Evolutionary conservation across 2,113 vertebrate genomes (phyloP), one percentile per base, ranked within the genome.

Genomic region (Oreochromis tanganicae): DNA sequence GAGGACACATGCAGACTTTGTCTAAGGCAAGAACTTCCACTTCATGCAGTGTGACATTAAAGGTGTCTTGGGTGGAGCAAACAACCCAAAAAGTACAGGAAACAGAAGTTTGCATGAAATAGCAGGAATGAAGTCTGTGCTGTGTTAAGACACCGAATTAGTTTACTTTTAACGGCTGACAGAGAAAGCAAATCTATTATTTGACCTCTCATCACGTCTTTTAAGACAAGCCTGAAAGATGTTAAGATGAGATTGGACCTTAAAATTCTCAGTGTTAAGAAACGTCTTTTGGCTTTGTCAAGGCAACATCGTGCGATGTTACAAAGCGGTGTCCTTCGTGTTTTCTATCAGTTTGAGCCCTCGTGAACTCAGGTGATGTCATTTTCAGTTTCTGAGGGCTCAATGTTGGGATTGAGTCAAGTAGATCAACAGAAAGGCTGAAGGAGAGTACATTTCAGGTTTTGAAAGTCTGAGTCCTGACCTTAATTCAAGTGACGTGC

Each of bases 391-490:
- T 46, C 27, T 50, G 24, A 75, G 43, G 43, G 71, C 19, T 50
- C 43, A 19, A 11, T 17, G 17, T 29, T 7, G 5, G 38, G 71
- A 29, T 16, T 29, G 43, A 75, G 71, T 16, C 24, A 3, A 75
- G 24, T 29, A 73, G 68, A 46, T 73, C 38, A 10, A 46, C 41
- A 17, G 1, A 46, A 73, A 46, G 21, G 21, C 21, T 10, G 21
- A 46, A 73, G 1, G 21, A 43, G 66, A 71, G 36, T 0, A 24
- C 0, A 46, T 46, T 27, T 73, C 13, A 73, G 68, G 0, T 43
- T 32, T 71, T 24, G 7, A 24, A 43, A 71, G 38, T 71, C 12
- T 43, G 41, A 75, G 38, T 48, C 14, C 9, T 73, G 41, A 48
- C 5, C 21, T 75, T 75, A 29, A 50, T 5, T 29, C 41, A 46